A percentile compares a stretch with the other conserved stretches of the same genome.
Evolutionary conservation across 1,140 invertebrate genomes (phyloP).

Genomic region (Drosophila nigromelanica): DNA sequence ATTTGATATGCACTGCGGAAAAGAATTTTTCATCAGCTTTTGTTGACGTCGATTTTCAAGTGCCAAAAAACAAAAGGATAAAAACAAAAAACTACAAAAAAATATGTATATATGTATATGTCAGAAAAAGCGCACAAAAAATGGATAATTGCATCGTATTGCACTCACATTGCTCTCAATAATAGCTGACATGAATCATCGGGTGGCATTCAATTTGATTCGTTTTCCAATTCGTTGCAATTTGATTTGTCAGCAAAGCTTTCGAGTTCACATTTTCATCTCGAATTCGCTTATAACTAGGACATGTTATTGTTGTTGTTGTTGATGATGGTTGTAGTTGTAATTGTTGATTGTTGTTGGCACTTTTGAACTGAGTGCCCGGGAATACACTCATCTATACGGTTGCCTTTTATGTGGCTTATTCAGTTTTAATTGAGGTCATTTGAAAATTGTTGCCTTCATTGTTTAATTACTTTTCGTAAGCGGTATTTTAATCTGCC

Average conservation of each 20-base stretch:
- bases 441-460: conserved; percentile 1
- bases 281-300: background rate
- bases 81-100: background rate
- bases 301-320: background rate
- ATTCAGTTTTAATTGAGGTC: conserved; percentile 4
- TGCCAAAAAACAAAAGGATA: conserved; percentile 4
- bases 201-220: conserved; percentile 7
- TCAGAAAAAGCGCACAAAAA: too few species aligned
- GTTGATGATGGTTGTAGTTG: background rate
- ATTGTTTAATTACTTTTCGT: background rate
- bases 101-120: too few species aligned
- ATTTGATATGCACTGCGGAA: conserved; percentile 50
- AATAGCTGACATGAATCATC: conserved; percentile 13
- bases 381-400: background rate
- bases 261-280: conserved; percentile 4
- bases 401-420: background rate
- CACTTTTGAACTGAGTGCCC: conserved; percentile 3
- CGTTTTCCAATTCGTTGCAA: conserved; percentile 5
- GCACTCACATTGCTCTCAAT: conserved; percentile 11
- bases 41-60: conserved; percentile 16
- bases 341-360: background rate
- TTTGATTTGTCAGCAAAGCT: conserved; percentile 19
- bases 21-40: conserved; percentile 19
- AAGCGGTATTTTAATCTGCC: background rate
- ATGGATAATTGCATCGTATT: conserved; percentile 1